Evolutionary conservation across 2,888 invertebrate genomes (phyloP).

Genomic region (Caenorhabditis macrosperma): DNA sequence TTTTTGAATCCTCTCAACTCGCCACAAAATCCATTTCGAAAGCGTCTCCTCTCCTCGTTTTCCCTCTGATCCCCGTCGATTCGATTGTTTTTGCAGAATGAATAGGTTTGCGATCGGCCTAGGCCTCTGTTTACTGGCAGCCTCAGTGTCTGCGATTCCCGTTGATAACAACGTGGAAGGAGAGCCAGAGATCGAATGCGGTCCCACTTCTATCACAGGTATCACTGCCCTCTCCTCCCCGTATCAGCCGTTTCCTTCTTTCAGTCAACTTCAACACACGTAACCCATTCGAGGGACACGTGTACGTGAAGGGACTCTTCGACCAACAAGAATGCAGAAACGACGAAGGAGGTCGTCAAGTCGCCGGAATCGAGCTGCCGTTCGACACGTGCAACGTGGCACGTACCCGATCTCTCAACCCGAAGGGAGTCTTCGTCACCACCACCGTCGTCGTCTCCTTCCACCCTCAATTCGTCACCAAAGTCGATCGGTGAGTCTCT

Average conservation of each 20-base stretch:
- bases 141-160: constrained; percentile 71
- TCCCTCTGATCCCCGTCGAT: no score
- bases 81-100: constrained; percentile 27
- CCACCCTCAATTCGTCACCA: constrained; percentile 80
- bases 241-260: constrained; percentile 46
- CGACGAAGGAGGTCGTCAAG: constrained; percentile 77
- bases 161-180: constrained; percentile 80
- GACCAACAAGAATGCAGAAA: constrained; percentile 78
- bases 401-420: constrained; percentile 79
- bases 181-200: constrained; percentile 80
- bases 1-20: constrained; percentile 17
- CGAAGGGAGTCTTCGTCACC: constrained; percentile 79
- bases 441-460: constrained; percentile 80
- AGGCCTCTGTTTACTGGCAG: constrained; percentile 22
- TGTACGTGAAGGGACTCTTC: constrained; percentile 78
- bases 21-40: constrained; percentile 4
- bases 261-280: constrained; percentile 80
- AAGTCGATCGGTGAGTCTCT: constrained; percentile 66
- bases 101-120: constrained; percentile 36
- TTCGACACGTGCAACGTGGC: constrained; percentile 80
- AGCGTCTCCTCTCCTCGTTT: no score
- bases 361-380: constrained; percentile 79
- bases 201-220: constrained; percentile 78
- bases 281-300: constrained; percentile 73
- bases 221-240: constrained; percentile 38